Conservation (phyloP, 2,888 invertebrate species). For the Pteria penguin region DNA sequence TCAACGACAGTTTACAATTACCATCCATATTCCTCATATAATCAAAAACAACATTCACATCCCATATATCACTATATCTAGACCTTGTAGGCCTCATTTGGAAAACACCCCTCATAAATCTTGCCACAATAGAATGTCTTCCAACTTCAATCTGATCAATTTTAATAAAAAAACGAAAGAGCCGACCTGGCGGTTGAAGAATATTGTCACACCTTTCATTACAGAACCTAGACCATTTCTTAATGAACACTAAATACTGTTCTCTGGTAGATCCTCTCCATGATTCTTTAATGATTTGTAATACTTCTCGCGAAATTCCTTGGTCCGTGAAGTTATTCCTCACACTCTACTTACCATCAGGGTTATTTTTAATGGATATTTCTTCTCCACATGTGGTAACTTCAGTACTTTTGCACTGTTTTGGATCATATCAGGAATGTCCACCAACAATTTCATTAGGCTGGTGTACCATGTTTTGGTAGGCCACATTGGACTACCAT, state of each 20-base stretch:
- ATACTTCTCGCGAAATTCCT: slow-evolving; percentile 9
- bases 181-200: slow-evolving; percentile 5
- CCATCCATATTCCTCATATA: slow-evolving; percentile 12
- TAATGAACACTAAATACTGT: neutral
- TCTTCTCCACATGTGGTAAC: slow-evolving; percentile 4
- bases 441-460: slow-evolving; percentile 14
- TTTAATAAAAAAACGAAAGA: slow-evolving; percentile 8
- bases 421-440: neutral
- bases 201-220: neutral
- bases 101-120: slow-evolving; percentile 31
- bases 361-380: slow-evolving; percentile 4
- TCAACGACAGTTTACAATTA: neutral
- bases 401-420: neutral
- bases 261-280: slow-evolving; percentile 5
- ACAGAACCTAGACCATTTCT: slow-evolving; percentile 5
- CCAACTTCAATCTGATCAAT: neutral
- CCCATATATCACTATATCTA: slow-evolving; percentile 16
- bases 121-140: slow-evolving; percentile 15
- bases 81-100: slow-evolving; percentile 6
- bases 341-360: slow-evolving; percentile 20
- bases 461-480: slow-evolving; percentile 10
- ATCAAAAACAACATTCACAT: slow-evolving; percentile 14
- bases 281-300: slow-evolving; percentile 19
- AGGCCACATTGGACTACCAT: slow-evolving; percentile 6
- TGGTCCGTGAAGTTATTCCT: neutral